Evolutionary conservation across 2,888 invertebrate species (phyloP).

Genomic region (Dryobotodes eremita): DNA sequence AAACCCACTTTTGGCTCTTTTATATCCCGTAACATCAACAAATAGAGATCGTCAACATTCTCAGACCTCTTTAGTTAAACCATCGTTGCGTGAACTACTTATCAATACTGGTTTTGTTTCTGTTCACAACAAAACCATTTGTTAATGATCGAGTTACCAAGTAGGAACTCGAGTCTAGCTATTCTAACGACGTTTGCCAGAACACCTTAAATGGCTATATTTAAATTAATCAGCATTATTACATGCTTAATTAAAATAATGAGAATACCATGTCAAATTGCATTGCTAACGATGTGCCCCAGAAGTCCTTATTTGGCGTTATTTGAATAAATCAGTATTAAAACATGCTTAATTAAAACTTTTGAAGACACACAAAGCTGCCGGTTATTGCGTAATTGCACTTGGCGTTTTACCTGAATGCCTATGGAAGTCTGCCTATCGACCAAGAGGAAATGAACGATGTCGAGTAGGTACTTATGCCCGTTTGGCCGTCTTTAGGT

Average conservation of each 20-base stretch:
- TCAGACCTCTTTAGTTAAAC: too few relatives aligned
- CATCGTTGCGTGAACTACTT: too few relatives aligned
- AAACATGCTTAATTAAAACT: constrained; percentile 15
- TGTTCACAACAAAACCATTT: not conserved
- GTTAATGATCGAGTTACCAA: constrained; percentile 25
- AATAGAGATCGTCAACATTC: too few relatives aligned
- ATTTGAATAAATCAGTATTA: constrained; percentile 7
- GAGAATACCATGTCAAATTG: constrained; percentile 19
- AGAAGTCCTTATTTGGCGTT: constrained; percentile 7
- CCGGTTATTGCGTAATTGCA: too few relatives aligned
- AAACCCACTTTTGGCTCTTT: too few relatives aligned
- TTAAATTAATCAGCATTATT: constrained; percentile 6
- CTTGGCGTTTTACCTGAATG: not conserved
- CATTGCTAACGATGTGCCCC: constrained; percentile 18
- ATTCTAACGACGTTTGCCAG: constrained; percentile 31
- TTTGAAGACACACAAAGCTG: not conserved
- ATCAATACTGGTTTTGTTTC: too few relatives aligned
- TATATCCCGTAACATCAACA: too few relatives aligned
- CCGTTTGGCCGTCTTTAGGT: not conserved
- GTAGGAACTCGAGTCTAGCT: constrained; percentile 16
- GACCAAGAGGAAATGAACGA: not conserved
- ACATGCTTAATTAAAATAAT: not conserved
- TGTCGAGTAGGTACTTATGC: not conserved
- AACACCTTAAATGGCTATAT: constrained; percentile 6
- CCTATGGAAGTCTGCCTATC: not conserved